A percentile compares a stretch with the other conserved stretches of the same genome.
phyloP scores from a whole-genome alignment of 2,113 vertebrate genomes.

The Clupea harengus region DNA sequence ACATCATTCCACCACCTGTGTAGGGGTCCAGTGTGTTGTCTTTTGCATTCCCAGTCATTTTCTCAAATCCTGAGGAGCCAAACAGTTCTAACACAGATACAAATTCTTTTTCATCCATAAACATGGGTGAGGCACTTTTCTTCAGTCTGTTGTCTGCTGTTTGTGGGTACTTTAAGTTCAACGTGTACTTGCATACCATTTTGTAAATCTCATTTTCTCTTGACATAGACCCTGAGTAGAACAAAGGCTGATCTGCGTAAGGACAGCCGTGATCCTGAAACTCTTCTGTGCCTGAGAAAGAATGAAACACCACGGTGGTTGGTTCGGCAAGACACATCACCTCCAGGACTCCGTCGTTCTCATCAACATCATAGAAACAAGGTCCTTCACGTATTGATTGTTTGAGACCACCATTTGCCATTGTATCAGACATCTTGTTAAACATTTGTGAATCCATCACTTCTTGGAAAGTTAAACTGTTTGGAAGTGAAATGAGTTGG shows the following conservation, averaged over 20 bases:
- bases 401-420: neutral
- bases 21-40: slow-evolving; percentile 51
- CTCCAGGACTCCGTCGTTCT: neutral
- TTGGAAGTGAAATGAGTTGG: neutral
- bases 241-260: neutral
- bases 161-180: neutral
- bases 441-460: neutral
- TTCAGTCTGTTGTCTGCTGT: slow-evolving; percentile 41
- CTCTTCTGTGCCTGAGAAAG: neutral
- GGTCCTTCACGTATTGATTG: neutral
- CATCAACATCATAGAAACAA: neutral
- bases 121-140: slow-evolving; percentile 24
- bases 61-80: slow-evolving; percentile 49
- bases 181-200: neutral
- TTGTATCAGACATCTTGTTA: neutral
- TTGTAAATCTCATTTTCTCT: neutral
- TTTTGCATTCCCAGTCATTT: slow-evolving; percentile 50
- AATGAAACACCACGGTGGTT: slow-evolving; percentile 24
- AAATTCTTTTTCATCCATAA: neutral
- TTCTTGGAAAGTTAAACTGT: neutral
- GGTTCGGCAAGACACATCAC: neutral
- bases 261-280: neutral
- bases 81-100: slow-evolving; percentile 50
- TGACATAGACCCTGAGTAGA: neutral
- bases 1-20: slow-evolving; percentile 47